A percentile compares a stretch with the other conserved stretches of the same genome.
Conservation (phyloP, 2,113 vertebrate genomes). For the Myanophis thanlyinensis region DNA sequence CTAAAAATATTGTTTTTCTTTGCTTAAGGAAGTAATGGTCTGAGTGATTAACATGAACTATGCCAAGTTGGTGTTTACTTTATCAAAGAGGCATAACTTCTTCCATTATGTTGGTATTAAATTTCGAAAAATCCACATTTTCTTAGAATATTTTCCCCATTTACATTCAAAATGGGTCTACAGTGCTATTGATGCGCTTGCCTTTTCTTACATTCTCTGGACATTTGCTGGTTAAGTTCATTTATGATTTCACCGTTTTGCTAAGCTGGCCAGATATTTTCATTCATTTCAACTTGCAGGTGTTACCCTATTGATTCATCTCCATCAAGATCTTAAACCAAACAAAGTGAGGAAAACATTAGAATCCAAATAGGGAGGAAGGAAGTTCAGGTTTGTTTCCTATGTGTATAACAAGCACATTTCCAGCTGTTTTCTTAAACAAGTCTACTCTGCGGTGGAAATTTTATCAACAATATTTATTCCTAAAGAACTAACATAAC, state of each 20-base stretch:
- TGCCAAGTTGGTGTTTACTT: neutral
- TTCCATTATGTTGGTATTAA: neutral
- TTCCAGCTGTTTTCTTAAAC: slow-evolving; percentile 7
- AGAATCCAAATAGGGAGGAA: slow-evolving; percentile 52
- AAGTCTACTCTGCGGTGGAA: neutral
- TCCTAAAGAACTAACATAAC: neutral
- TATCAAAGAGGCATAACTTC: neutral
- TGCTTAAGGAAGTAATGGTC: neutral
- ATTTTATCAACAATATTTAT: neutral
- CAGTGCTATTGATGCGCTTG: neutral
- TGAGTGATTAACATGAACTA: neutral
- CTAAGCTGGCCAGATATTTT: slow-evolving; percentile 37
- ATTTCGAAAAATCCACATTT: neutral
- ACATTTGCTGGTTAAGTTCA: slow-evolving; percentile 19
- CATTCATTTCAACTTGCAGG: slow-evolving; percentile 55
- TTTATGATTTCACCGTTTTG: slow-evolving; percentile 52
- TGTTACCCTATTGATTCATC: slow-evolving; percentile 61
- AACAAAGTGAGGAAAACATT: slow-evolving; percentile 69
- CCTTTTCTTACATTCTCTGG: neutral
- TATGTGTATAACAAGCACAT: neutral
- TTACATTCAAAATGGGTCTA: neutral
- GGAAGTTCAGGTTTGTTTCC: slow-evolving; percentile 58
- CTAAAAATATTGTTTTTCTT: neutral
- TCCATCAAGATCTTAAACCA: slow-evolving; percentile 45
- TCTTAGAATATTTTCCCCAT: neutral